Conservation (phyloP, 2,113 vertebrate genomes). For the Ptyas mucosa region DNA sequence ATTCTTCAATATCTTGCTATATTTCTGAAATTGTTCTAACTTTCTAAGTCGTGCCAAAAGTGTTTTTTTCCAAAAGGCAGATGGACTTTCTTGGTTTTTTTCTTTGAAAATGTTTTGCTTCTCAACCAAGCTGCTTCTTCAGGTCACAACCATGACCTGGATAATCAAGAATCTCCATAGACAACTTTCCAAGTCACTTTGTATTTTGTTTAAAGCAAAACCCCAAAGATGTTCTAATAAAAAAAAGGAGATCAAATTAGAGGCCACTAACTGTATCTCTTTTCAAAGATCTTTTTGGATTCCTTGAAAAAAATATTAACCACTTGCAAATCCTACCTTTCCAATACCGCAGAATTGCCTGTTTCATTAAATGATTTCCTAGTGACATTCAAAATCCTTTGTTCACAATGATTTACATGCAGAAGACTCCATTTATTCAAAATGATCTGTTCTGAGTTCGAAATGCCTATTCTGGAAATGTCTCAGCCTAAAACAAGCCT, state of each 20-base stretch:
- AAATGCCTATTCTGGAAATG: not conserved
- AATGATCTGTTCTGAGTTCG: not conserved
- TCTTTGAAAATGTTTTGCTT: not conserved
- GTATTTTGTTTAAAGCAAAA: not conserved
- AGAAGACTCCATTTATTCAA: not conserved
- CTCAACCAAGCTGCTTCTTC: not conserved
- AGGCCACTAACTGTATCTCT: not conserved
- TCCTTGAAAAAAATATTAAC: not conserved
- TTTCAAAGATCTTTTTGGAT: not conserved
- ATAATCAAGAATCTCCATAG: not conserved
- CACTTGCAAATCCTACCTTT: not conserved
- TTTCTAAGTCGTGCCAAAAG: not conserved
- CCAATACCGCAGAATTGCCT: not conserved
- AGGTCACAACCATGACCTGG: not conserved
- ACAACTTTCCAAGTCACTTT: not conserved
- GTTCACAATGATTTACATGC: not conserved
- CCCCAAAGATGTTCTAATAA: not conserved
- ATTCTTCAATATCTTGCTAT: not conserved
- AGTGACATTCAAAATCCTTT: not conserved
- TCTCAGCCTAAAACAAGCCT: not conserved
- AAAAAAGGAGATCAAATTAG: not conserved
- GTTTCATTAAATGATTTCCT: not conserved
- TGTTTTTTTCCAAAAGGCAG: not conserved
- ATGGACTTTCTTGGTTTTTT: not conserved
- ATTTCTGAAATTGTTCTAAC: not conserved